Evolutionary conservation across 2,113 vertebrate species (phyloP).

Genomic region (Nothocercus nigrocapillus): DNA sequence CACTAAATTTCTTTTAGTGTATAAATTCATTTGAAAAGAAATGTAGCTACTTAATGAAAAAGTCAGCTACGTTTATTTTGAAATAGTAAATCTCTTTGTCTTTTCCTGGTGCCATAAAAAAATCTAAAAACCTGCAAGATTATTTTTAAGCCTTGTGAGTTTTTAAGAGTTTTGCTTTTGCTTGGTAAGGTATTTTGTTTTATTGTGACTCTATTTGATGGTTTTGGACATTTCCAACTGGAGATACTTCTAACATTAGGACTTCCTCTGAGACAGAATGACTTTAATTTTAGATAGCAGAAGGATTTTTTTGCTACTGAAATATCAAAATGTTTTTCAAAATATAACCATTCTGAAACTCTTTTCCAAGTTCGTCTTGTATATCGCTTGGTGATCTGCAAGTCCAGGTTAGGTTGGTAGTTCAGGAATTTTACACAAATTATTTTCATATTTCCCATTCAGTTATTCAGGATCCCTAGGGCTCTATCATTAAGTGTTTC

Average conservation of each 20-base stretch:
- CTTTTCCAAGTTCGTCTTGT: not conserved
- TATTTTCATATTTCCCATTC: conserved; percentile 32
- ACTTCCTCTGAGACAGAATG: not conserved
- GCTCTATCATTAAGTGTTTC: not conserved
- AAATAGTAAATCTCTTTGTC: not conserved
- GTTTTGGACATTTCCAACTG: not conserved
- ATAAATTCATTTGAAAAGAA: not conserved
- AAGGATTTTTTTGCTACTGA: not conserved
- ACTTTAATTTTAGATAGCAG: not conserved
- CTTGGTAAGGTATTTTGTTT: not conserved
- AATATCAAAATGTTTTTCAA: not conserved
- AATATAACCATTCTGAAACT: not conserved
- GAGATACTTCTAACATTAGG: not conserved
- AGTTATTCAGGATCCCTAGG: conserved; percentile 32
- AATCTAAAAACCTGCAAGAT: not conserved
- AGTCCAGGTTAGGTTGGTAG: not conserved
- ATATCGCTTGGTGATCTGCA: not conserved
- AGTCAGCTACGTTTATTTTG: not conserved
- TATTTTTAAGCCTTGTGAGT: not conserved
- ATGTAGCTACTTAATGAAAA: not conserved
- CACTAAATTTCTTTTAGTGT: not conserved
- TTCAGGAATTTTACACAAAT: not conserved
- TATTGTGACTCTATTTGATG: not conserved
- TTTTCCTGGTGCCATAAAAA: not conserved
- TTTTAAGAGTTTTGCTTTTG: not conserved